Base-by-base conservation (phyloP, 2,888 invertebrate species). In the Platypus cylindrus region DNA sequence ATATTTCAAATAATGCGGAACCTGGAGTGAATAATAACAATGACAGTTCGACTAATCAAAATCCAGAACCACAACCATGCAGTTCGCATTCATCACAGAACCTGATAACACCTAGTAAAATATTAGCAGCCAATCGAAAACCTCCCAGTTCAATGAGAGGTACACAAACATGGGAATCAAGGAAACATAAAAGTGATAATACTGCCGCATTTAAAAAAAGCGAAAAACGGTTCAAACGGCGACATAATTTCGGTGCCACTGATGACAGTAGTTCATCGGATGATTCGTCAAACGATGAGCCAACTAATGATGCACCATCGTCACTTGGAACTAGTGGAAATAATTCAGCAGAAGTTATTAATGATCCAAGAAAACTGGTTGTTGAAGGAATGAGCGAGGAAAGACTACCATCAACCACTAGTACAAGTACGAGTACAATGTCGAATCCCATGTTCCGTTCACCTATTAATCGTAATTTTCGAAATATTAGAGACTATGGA, bases 51-150 rank as follows among this genome's bases (percentile, higher is more conserved):
- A 5, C 4, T 5, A 24, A n/a, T 24, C 24, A 24, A 24, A 31
- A 14, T 13, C 18, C 30, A 3, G 25, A 31, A 26, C 34, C 34
- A 20, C 32, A 24, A 16, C 32, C 38, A 2, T 33, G 36, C 26
- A 28, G 29, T 5, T 35, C 35, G 3, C 37, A 37, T 13, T 37
- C 43, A 3, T n/a, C n/a, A n/a, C 45, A 45, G 25, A 44, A 36
- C 24, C 37, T 51, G n/a, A 40, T 53, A 8, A 49, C 50, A n/a
- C 53, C 53, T 3, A 53, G 51, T 31, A 39, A 48, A 18, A 52
- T 54, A 20, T 46, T 52, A 31, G 45, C 45, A 5, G 48, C 50
- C 15, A 45, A 41, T 14, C 49, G 46, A 29, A 48, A 47, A 38
- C 48, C 50, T 2, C 37, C 40, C 22, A 46, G 47, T 15, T 36